Percentiles rank a stretch among this genome's conserved stretches.
Conservation (phyloP, 1,140 invertebrate species). For the Platyura marginata region DNA sequence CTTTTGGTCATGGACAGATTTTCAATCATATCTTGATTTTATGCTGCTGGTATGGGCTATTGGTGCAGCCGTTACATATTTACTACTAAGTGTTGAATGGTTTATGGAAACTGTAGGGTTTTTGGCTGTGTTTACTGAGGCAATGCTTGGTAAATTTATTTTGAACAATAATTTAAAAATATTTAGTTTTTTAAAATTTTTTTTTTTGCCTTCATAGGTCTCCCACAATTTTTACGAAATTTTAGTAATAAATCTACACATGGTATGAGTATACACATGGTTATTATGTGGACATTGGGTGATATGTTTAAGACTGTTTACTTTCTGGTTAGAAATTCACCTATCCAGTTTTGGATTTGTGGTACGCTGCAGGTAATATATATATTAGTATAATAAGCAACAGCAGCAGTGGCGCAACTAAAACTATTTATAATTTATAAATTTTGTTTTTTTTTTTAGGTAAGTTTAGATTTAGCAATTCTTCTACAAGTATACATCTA, state of each 20-base stretch:
- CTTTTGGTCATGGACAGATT: slow-evolving; percentile 99
- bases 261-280: slow-evolving; percentile 69
- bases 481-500: slow-evolving; percentile 41
- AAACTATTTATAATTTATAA: slow-evolving; percentile 3
- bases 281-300: slow-evolving; percentile 86
- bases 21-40: slow-evolving; percentile 89
- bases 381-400: neutral
- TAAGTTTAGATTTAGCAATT: slow-evolving; percentile 29
- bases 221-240: slow-evolving; percentile 74
- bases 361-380: slow-evolving; percentile 67
- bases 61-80: slow-evolving; percentile 68
- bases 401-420: neutral
- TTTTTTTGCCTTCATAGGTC: slow-evolving; percentile 26
- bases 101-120: slow-evolving; percentile 86
- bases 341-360: slow-evolving; percentile 91
- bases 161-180: neutral
- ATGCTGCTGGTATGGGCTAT: slow-evolving; percentile 69
- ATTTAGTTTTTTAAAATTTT: slow-evolving; percentile 3
- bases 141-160: slow-evolving; percentile 62
- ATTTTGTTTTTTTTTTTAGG: slow-evolving; percentile 10
- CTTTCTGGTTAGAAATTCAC: slow-evolving; percentile 76
- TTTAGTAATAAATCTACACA: slow-evolving; percentile 61
- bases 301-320: slow-evolving; percentile 97
- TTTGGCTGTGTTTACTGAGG: slow-evolving; percentile 87
- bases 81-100: slow-evolving; percentile 59